Base-by-base conservation (phyloP, 2,113 vertebrate genomes). In the Perccottus glenii region DNA sequence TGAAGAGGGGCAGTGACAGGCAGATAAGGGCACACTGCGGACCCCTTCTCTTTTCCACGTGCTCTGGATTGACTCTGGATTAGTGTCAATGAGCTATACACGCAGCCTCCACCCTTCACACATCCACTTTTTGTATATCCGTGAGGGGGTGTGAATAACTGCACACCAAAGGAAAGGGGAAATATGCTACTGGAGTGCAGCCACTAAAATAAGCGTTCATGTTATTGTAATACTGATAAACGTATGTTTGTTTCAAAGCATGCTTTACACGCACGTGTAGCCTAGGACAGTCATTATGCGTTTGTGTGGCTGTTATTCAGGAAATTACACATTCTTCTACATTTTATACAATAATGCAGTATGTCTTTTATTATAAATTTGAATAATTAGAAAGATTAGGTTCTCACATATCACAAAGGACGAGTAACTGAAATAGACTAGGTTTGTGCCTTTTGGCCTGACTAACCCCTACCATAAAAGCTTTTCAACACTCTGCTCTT, bases 61-160 rank as follows among this genome's bases (percentile, higher is more conserved):
- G 73, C 60, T 42, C 62, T 2, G 35, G 61, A 77, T 45, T 75
- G 72, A 77, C 84, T 75, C 66, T 7, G 71, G 80, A 88, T 85
- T 85, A 81, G 68, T 70, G 72, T 76, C 75, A 68, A 52, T 48
- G 73, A 72, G 70, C 58, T 60, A 63, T 57, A 76, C 73, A 67
- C 46, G 63, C 4, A 65, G 72, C 63, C 81, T 76, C 67, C 82
- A 57, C 72, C 83, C 77, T 67, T 67, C 60, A 51, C 77, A 27
- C 56, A 57, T 80, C 48, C 58, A 61, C 75, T 80, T 63, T 75
- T 53, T 84, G 62, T 60, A 64, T 70, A 81, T 83, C 71, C 73
- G 70, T 68, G 78, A 83, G 79, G 77, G 82, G 75, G 81, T 74
- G 82, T 82, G 77, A 75, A 83, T 60, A 63, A 78, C 66, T 61